Conservation (phyloP, 2,113 vertebrate genomes). For the Rhinolophus ferrumequinum region DNA sequence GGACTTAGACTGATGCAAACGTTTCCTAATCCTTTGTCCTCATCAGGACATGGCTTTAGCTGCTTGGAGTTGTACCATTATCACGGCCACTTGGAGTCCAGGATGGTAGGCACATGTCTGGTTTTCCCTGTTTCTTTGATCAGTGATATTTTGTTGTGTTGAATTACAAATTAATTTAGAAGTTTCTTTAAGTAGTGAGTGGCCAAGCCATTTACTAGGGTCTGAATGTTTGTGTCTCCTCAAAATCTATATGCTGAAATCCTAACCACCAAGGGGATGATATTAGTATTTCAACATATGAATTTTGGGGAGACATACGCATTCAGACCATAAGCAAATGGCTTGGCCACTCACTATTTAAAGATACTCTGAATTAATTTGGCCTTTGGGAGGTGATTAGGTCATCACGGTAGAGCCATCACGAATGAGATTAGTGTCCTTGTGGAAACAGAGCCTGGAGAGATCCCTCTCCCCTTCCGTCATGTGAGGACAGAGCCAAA, state of each 20-base stretch:
- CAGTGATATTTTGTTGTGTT: background rate
- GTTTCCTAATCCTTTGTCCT: background rate
- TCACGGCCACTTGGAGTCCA: background rate
- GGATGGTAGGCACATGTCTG: background rate
- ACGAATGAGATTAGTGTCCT: background rate
- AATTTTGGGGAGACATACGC: background rate
- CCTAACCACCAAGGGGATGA: background rate
- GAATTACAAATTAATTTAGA: conserved; percentile 3
- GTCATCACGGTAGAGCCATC: background rate
- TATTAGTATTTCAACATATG: background rate
- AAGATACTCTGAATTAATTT: background rate
- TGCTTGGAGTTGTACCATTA: background rate
- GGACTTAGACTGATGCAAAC: background rate
- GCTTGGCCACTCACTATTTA: background rate
- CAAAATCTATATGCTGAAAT: background rate
- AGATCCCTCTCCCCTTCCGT: background rate
- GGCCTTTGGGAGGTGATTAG: background rate
- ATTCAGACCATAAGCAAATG: background rate
- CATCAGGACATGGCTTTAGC: background rate
- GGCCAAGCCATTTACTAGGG: background rate
- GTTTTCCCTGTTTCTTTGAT: background rate
- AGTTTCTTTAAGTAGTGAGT: background rate
- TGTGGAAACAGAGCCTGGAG: background rate
- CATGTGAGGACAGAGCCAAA: too few relatives aligned
- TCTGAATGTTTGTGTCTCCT: background rate